Base-by-base conservation (phyloP, 2,888 invertebrate species). In the Drosophila formosana region DNA sequence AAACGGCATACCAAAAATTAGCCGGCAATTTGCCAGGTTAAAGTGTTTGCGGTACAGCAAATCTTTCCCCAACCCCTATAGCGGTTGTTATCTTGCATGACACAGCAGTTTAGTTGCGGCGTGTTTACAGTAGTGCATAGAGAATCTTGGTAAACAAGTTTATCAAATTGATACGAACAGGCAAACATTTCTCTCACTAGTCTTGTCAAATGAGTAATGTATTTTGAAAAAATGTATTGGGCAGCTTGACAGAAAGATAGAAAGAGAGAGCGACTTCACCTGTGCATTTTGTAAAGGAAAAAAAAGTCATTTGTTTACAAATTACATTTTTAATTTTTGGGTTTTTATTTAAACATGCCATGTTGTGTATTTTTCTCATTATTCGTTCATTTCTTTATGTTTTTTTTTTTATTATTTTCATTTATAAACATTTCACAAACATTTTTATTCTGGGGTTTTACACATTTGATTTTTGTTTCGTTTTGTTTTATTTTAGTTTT, bases 351-450 rank as follows among this genome's bases (percentile, higher is more conserved):
- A 67, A 70, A 73, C 78, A 80, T 75, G 80, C 70, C 80, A 74
- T 55, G 45, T 67, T 61, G 55, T 64, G 69, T 79, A 68, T 58
- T 62, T 55, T 71, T 43, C 9, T 39, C 52, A 67, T 50, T 55
- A 52, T 52, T 56, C 45, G 39, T 64, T 53, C 63, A 51, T 50
- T 58, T 56, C 52, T 43, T 51, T 57, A 53, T 56, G 55, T 55
- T 72, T 70, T 52, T 37, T 75, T 70, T 71, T 58, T 49, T 50
- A 68, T 69, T 64, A 28, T 67, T 79, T 76, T 82, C 74, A 75
- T 71, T 86, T 89, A 85, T 87, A 85, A 85, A 85, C 85, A 89
- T 80, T 83, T 71, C 41, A 62, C 62, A 62, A 55, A 62, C 47
- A 63, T 56, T 63, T 64, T 75, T 78, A 74, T 72, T 88, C 56